phyloP scores from a whole-genome alignment of 1,140 invertebrate genomes.

The Samia ricini region DNA sequence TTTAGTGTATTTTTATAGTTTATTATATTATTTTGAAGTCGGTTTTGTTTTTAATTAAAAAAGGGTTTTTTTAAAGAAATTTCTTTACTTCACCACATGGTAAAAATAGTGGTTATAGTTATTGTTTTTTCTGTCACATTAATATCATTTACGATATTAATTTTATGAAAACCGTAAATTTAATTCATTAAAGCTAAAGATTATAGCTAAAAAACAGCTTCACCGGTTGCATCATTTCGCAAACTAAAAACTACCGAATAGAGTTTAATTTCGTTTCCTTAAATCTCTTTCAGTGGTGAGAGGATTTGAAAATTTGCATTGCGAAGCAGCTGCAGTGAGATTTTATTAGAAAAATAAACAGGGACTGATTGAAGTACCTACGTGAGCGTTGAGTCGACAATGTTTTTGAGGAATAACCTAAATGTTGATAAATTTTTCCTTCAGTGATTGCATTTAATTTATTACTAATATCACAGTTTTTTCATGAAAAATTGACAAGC shows the following conservation, averaged over 20 bases:
- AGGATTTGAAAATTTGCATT: background rate
- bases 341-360: background rate
- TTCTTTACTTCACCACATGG: no score
- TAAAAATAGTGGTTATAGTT: no score
- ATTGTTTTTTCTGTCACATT: no score
- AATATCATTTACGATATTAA: no score
- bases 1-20: no score
- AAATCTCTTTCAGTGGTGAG: background rate
- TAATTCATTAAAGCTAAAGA: background rate
- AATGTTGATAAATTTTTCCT: background rate
- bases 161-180: background rate
- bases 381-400: background rate
- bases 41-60: no score
- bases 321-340: background rate
- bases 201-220: background rate
- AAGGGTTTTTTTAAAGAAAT: no score
- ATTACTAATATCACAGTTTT: no score
- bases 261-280: background rate
- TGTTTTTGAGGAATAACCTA: background rate
- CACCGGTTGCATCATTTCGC: background rate
- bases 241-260: background rate
- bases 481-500: no score
- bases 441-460: background rate
- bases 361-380: background rate
- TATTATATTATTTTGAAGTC: no score